A percentile compares a stretch with the other conserved stretches of the same genome.
These are phyloP conservation scores for Microcebus tavaratra DNA, from an alignment of 2,113 vertebrate species.

Conservation along the genomic window DNA sequence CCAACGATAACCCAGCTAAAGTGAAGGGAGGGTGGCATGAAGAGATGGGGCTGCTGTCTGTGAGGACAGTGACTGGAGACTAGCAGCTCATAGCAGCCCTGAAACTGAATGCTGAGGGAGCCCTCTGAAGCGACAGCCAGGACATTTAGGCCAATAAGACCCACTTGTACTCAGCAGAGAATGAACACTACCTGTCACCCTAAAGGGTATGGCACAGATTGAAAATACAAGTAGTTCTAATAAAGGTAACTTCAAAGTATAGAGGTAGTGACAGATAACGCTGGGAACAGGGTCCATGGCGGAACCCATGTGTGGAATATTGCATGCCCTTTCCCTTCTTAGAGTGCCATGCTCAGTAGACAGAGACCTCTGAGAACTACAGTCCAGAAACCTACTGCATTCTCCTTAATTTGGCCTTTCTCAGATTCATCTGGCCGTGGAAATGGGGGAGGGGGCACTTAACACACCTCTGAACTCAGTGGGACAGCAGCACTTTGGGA, in stretches of 20 bases:
- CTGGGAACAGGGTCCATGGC: neutral
- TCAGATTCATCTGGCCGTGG: neutral
- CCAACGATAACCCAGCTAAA: neutral
- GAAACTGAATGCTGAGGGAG: neutral
- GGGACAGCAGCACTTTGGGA: neutral
- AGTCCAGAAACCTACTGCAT: neutral
- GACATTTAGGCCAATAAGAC: neutral
- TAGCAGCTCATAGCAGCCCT: neutral
- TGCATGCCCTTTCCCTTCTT: neutral
- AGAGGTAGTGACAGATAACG: neutral
- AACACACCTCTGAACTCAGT: neutral
- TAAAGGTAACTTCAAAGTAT: neutral
- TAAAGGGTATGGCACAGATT: neutral
- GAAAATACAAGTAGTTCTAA: neutral
- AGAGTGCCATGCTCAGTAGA: neutral
- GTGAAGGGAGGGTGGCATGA: neutral
- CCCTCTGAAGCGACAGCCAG: neutral
- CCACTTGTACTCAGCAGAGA: neutral
- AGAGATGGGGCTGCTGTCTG: neutral
- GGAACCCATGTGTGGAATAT: neutral
- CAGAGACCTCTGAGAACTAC: neutral
- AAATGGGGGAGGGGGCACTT: neutral
- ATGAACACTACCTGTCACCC: neutral
- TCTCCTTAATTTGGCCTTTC: neutral
- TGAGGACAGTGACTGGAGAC: neutral